Evolutionary conservation across 2,797 vertebrate genomes (phyloP), one percentile per base, ranked within the genome.

Genomic region (Orientallactaga sibirica): DNA sequence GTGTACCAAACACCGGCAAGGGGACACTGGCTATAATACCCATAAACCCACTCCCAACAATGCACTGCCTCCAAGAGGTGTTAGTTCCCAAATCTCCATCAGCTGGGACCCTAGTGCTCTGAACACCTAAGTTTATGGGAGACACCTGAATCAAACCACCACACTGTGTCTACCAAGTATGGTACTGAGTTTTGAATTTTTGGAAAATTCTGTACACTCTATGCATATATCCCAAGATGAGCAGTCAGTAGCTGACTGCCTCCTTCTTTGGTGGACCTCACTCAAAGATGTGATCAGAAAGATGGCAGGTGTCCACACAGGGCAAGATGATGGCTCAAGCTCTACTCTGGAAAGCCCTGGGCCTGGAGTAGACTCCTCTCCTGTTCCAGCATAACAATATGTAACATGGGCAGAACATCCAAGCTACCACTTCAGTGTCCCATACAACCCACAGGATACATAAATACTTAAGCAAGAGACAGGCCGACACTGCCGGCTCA

Each of bases 341-440:
- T 68, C 43, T 61, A 9, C 8, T 19, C 10, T 9, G 1, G 86
- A 20, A 37, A 55, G 14, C 64, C 18, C 29, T 3, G 33, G 64
- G 9, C 48, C 62, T 33, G 16, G 20, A n/a, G 6, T 43, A 88
- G 76, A 78, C 24, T 16, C 1, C 11, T 29, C 16, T 25, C 33
- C 24, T 70, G 2, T 85, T 24, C 97, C 99, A 99, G 99, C 96
- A 99, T 99, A 79, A 99, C 99, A 6, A 99, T 99, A 97, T 99
- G 99, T 97, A 99, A 99, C 97, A 99, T 99, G 99, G 99, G 99
- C 9, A 99, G 99, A 81, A 99, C 99, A 97, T 99, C 99, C 0
- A 99, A 99, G 99, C 99, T 83, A 99, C 99, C 25, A 99, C 99
- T 0, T 99, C 99, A 0, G 95, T 99, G 68, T 99, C 95, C 99